phyloP scores from a whole-genome alignment of 1,140 invertebrate species.

The Bilobella aurantiaca region DNA sequence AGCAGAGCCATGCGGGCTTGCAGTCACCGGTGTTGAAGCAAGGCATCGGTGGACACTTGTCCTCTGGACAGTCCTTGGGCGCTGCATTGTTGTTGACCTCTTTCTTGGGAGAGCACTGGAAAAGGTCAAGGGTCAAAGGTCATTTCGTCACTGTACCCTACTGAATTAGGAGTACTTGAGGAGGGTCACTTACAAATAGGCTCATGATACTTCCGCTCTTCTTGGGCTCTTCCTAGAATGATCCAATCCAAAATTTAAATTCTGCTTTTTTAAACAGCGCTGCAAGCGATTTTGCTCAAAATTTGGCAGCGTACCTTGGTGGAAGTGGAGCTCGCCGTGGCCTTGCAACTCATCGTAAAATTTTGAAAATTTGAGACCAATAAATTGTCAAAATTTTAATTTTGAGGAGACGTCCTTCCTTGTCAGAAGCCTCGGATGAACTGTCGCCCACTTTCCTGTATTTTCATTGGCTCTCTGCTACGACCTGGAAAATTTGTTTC shows the following conservation, averaged over 20 bases:
- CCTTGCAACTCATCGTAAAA: background rate
- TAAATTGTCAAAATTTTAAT: too few species aligned
- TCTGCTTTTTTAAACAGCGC: background rate
- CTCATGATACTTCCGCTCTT: background rate
- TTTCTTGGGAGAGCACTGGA: background rate
- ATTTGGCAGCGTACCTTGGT: background rate
- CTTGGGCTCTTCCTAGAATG: background rate
- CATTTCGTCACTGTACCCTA: background rate
- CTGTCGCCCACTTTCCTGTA: too few species aligned
- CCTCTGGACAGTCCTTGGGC: background rate
- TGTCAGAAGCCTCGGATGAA: too few species aligned
- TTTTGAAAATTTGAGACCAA: too few species aligned
- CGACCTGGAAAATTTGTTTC: too few species aligned
- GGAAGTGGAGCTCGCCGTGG: background rate
- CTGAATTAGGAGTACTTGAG: background rate
- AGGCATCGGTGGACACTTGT: background rate
- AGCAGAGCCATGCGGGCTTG: background rate
- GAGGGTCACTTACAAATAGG: background rate
- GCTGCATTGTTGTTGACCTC: background rate
- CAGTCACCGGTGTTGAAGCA: background rate
- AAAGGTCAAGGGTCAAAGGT: background rate
- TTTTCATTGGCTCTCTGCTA: too few species aligned
- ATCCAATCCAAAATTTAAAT: background rate
- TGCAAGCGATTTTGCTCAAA: background rate
- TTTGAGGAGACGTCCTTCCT: too few species aligned